Evolutionary conservation across 2,113 vertebrate species (phyloP).

Genomic region (Riparia riparia): DNA sequence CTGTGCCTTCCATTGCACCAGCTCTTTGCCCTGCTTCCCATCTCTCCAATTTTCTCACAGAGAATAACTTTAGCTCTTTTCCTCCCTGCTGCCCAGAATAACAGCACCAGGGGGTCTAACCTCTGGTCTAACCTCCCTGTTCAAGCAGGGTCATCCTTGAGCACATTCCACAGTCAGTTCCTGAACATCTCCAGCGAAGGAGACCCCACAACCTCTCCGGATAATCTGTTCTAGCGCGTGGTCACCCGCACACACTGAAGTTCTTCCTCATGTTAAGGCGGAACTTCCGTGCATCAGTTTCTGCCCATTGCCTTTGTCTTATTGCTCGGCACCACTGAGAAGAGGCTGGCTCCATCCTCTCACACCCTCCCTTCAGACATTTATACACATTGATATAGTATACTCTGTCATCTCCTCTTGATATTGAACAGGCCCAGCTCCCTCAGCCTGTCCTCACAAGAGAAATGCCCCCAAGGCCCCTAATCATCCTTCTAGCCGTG

Average conservation of each 20-base stretch:
- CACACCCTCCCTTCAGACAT: not conserved
- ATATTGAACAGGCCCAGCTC: not conserved
- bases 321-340: not conserved
- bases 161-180: not conserved
- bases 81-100: too few relatives aligned
- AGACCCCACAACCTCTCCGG: too few relatives aligned
- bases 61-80: not conserved
- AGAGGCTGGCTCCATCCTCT: not conserved
- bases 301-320: not conserved
- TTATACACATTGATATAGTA: accelerated
- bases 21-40: not conserved
- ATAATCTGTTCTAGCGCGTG: too few relatives aligned
- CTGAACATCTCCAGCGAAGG: too few relatives aligned
- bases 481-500: too few relatives aligned
- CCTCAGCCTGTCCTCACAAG: not conserved
- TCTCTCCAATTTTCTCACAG: accelerated
- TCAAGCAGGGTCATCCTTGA: not conserved
- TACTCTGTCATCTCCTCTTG: not conserved
- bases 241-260: not conserved
- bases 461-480: not conserved
- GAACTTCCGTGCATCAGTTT: not conserved
- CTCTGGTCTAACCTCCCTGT: too few relatives aligned
- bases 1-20: not conserved
- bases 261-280: too few relatives aligned
- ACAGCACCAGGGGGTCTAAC: not conserved